Base-by-base conservation (phyloP, 1,140 invertebrate species). In the Phthorimaea operculella region DNA sequence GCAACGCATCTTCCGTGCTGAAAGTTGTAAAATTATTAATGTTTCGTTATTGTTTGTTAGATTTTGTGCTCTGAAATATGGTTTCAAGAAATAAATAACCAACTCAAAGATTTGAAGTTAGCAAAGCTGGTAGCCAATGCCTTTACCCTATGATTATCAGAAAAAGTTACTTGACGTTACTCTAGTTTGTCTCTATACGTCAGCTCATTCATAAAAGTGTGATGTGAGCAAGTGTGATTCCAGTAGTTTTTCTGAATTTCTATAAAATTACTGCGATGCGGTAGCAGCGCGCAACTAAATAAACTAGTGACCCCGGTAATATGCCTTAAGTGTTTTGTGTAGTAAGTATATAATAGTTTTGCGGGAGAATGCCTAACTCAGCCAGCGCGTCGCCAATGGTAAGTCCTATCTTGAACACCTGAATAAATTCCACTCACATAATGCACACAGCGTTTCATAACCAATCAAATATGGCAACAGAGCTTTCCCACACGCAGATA, bases 311-410 rank as follows among this genome's bases (percentile, higher is more conserved):
- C 63, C 74, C 70, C 58, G 67, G 63, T 82, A 82, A 72, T 83
- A 82, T 83, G 80, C 72, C 77, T 75, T 83, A 80, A 74, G 14
- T 73, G 59, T 71, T 64, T 70, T 67, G 61, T 72, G 58, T 60
- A 62, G 61, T 52, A 66, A 62, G 55, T 51, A 45, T 63, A 57
- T 52, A 64, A 58, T 58, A 64, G 58, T 72, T 70, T 66, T 58
- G 55, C 65, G 74, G 74, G 65, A 28, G 21, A 74, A 76, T 79
- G 72, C 73, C 72, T 67, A 80, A 75, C 72, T 74, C 77, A 66
- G 76, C 74, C 73, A 83, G 71, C 74, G 61, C 62, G 65, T 75
- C 63, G 66, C 74, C 61, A 79, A 64, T 76, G 77, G 80, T 83
- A 72, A 73, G 78, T 73, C 54, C 28, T 51, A 54, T 66, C 60